These are phyloP conservation scores for Manis crassicaudata DNA, from an alignment of 2,797 vertebrate species.

Conservation along the genomic window DNA sequence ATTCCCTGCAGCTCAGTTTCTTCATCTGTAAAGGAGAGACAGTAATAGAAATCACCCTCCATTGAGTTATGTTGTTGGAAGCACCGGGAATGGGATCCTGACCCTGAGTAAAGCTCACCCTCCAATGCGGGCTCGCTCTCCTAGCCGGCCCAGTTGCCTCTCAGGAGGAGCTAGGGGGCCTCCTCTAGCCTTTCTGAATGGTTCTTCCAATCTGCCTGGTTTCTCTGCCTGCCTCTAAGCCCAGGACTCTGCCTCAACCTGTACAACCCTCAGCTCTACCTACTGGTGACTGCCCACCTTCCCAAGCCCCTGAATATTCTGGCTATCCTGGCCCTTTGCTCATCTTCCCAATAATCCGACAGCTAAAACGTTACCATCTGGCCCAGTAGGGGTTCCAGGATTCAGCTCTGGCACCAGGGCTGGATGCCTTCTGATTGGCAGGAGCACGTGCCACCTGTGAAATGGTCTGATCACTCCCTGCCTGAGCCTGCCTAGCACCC, in stretches of 20 bases:
- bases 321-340: background rate
- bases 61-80: background rate
- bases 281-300: background rate
- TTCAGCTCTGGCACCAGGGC: background rate
- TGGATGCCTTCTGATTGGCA: constrained; percentile 7
- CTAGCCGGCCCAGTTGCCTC: background rate
- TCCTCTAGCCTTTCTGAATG: background rate
- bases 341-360: background rate
- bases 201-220: background rate
- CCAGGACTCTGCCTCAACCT: background rate
- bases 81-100: background rate
- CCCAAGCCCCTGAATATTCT: background rate
- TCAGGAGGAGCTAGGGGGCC: background rate
- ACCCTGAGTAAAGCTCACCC: background rate
- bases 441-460: background rate
- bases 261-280: background rate
- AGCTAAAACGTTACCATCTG: background rate
- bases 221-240: background rate
- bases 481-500: background rate
- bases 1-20: background rate
- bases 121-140: background rate
- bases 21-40: background rate
- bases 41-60: background rate
- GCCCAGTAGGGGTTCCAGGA: background rate
- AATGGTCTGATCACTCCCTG: background rate